phyloP scores from a whole-genome alignment of 2,113 vertebrate genomes.

The Cyrtonyx montezumae region DNA sequence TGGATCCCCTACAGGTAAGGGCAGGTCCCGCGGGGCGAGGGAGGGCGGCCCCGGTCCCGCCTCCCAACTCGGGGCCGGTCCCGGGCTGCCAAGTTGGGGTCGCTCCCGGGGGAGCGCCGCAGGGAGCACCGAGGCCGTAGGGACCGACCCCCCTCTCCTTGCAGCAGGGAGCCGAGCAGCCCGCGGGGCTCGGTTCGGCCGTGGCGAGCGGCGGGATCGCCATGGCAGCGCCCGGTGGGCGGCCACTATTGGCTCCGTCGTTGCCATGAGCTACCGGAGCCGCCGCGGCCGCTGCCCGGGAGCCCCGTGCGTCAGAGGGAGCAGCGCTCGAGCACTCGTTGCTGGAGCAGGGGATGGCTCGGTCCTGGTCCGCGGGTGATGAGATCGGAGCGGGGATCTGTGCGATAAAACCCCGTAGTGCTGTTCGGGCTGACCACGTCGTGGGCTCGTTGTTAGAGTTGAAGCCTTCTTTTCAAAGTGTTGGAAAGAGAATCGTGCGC shows the following conservation, averaged over 20 bases:
- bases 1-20: conserved; percentile 96
- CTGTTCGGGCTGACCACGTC: rapidly evolving
- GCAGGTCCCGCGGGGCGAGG: too few species aligned
- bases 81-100: not conserved
- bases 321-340: not conserved
- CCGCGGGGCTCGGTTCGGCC: not conserved
- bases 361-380: rapidly evolving
- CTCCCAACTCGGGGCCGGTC: not conserved
- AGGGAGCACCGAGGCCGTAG: too few species aligned
- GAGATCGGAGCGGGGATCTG: not conserved
- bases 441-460: rapidly evolving
- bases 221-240: conserved; percentile 82
- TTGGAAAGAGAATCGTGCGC: not conserved
- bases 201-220: conserved; percentile 78
- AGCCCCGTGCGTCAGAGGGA: conserved; percentile 14
- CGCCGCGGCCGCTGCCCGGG: conserved; percentile 49
- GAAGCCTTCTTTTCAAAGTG: not conserved
- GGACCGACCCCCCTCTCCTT: too few species aligned
- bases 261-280: conserved; percentile 87
- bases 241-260: conserved; percentile 83
- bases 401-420: rapidly evolving
- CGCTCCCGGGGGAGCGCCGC: too few species aligned
- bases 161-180: too few species aligned
- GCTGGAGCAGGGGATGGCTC: rapidly evolving
- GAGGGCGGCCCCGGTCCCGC: not conserved